Percentiles rank a stretch among this genome's conserved stretches.
Conservation (phyloP, 2,888 invertebrate species). For the Hypomecis punctinalis region DNA sequence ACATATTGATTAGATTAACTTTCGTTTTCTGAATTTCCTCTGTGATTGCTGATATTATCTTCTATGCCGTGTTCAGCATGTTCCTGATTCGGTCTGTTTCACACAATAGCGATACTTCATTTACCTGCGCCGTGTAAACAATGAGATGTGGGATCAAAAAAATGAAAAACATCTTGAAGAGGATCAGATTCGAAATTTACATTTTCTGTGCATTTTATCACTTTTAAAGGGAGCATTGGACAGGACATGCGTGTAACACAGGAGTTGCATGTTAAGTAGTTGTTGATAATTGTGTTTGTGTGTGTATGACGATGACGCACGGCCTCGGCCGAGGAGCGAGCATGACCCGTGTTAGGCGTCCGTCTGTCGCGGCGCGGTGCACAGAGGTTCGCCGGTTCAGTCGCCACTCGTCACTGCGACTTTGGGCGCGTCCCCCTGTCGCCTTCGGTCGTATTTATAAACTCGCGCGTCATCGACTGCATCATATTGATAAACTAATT, state of each 20-base stretch:
- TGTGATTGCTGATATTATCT: conserved; percentile 33
- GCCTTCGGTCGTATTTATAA: conserved; percentile 77
- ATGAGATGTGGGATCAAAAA: conserved; percentile 7
- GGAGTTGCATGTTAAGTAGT: conserved; percentile 69
- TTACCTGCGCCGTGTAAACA: conserved; percentile 17
- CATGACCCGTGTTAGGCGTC: conserved; percentile 60
- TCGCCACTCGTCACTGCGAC: conserved; percentile 70
- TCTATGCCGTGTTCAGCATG: conserved; percentile 28
- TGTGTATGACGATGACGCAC: conserved; percentile 75
- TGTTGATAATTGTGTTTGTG: conserved; percentile 54
- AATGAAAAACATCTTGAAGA: conserved; percentile 1
- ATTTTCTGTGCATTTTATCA: conserved; percentile 12
- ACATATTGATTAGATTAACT: conserved; percentile 47
- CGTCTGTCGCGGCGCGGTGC: conserved; percentile 63
- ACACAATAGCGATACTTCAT: conserved; percentile 19
- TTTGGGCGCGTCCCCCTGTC: conserved; percentile 79
- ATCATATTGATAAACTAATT: conserved; percentile 66
- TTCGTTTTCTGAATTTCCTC: conserved; percentile 44
- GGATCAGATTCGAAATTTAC: conserved; percentile 1
- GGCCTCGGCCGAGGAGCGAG: conserved; percentile 62
- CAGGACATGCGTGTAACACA: conserved; percentile 53
- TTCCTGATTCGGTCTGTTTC: conserved; percentile 44
- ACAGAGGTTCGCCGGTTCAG: conserved; percentile 60
- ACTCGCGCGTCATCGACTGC: conserved; percentile 70
- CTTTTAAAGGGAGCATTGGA: conserved; percentile 43